Evolutionary conservation across 2,797 vertebrate species (phyloP).

Genomic region (Pitangus sulphuratus): DNA sequence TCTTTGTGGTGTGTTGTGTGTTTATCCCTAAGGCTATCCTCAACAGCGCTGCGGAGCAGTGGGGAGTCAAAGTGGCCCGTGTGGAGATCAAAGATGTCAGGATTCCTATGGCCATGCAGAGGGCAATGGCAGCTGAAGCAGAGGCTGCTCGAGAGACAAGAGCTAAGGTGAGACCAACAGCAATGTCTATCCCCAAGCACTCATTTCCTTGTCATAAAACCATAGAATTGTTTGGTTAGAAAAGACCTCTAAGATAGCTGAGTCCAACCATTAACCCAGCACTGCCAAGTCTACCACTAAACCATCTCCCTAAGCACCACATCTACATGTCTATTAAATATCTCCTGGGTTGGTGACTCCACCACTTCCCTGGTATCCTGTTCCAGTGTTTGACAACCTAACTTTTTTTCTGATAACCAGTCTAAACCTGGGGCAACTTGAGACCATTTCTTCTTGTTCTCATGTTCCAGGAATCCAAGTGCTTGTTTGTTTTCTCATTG

Average conservation of each 20-base stretch:
- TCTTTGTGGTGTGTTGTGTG: not conserved
- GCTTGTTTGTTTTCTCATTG: not conserved
- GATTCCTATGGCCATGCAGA: slow-evolving; percentile 78
- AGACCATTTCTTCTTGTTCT: not conserved
- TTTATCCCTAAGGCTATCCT: slow-evolving; percentile 71
- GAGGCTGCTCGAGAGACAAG: slow-evolving; percentile 77
- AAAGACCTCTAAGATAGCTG: not conserved
- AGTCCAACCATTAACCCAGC: not conserved
- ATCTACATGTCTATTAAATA: not conserved
- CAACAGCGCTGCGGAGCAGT: slow-evolving; percentile 61
- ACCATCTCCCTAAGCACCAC: not conserved
- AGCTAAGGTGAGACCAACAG: slow-evolving; percentile 68
- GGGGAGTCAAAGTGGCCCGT: slow-evolving; percentile 80
- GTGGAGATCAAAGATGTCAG: slow-evolving; percentile 83
- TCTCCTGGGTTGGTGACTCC: not conserved
- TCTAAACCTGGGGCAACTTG: not conserved
- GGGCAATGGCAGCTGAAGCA: slow-evolving; percentile 82
- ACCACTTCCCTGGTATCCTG: not conserved
- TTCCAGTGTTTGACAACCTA: not conserved
- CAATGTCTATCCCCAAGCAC: not conserved
- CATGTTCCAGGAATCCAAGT: not conserved
- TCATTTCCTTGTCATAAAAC: not conserved
- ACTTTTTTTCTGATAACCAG: not conserved
- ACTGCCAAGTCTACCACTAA: rapidly evolving
- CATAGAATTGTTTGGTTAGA: not conserved